Conservation (phyloP, 2,888 invertebrate species). For the Cheilosia urbana region DNA sequence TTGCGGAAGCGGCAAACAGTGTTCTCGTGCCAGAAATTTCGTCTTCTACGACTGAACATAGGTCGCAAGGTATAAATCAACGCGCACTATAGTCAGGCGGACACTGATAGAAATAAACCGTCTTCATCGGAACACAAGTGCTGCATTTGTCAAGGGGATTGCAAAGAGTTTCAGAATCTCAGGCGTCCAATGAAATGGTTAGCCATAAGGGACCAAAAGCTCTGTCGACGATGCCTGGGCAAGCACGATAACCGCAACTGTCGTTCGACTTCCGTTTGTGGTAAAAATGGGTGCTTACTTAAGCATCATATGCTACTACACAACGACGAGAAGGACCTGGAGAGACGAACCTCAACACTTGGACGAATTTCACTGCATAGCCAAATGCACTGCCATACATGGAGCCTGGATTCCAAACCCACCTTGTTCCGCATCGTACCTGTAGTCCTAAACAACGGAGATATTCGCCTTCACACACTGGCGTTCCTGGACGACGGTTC, state of each 20-base stretch:
- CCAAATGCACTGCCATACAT: no score
- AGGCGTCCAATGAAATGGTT: background rate
- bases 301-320: no score
- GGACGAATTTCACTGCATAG: no score
- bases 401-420: no score
- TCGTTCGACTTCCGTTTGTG: background rate
- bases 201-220: background rate
- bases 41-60: background rate
- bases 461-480: background rate
- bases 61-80: background rate
- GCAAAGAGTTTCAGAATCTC: background rate
- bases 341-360: no score
- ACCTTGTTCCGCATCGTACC: background rate
- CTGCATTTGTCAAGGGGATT: background rate
- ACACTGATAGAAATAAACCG: background rate
- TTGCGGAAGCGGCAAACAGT: conserved; percentile 1
- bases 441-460: background rate
- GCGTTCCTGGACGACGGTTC: background rate
- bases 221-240: background rate
- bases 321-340: no score
- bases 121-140: background rate
- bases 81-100: background rate
- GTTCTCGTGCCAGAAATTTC: background rate
- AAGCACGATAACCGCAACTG: background rate
- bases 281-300: background rate